phyloP scores from a whole-genome alignment of 2,797 vertebrate species.

The Gadopsis marmoratus region DNA sequence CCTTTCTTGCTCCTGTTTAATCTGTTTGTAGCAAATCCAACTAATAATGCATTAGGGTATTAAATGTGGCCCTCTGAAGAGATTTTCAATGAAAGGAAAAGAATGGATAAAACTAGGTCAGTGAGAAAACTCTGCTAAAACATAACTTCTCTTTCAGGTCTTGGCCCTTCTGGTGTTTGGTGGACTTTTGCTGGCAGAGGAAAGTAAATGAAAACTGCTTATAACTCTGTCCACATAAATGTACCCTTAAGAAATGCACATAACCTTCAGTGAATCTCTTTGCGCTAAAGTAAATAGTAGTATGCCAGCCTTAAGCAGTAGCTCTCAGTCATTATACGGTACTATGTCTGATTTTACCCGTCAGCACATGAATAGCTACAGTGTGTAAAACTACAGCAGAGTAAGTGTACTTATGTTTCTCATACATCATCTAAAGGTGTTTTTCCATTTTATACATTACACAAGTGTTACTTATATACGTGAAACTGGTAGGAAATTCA shows the following conservation, averaged over 20 bases:
- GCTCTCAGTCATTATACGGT: neutral
- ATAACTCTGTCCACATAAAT: neutral
- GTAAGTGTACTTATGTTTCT: neutral
- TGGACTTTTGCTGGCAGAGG: slow-evolving; percentile 17
- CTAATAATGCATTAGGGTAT: slow-evolving; percentile 78
- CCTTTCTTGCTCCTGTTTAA: slow-evolving; percentile 77
- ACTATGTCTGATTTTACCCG: neutral
- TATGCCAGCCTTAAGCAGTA: neutral
- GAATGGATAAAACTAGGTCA: slow-evolving; percentile 73
- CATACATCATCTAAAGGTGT: neutral
- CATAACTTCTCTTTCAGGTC: slow-evolving; percentile 52
- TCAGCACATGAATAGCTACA: neutral
- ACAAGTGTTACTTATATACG: neutral
- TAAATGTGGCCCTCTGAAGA: slow-evolving; percentile 72
- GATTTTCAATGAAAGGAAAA: slow-evolving; percentile 66
- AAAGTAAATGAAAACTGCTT: slow-evolving; percentile 34
- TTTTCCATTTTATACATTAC: neutral
- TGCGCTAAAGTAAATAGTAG: neutral
- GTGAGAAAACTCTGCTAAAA: slow-evolving; percentile 62
- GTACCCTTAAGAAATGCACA: slow-evolving; percentile 27
- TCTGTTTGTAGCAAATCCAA: slow-evolving; percentile 81
- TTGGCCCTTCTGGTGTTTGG: slow-evolving; percentile 28
- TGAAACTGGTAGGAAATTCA: neutral
- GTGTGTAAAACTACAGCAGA: neutral
- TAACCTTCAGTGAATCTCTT: neutral